Base-by-base conservation (phyloP, 2,888 invertebrate genomes). In the Dolichopus griseipennis region DNA sequence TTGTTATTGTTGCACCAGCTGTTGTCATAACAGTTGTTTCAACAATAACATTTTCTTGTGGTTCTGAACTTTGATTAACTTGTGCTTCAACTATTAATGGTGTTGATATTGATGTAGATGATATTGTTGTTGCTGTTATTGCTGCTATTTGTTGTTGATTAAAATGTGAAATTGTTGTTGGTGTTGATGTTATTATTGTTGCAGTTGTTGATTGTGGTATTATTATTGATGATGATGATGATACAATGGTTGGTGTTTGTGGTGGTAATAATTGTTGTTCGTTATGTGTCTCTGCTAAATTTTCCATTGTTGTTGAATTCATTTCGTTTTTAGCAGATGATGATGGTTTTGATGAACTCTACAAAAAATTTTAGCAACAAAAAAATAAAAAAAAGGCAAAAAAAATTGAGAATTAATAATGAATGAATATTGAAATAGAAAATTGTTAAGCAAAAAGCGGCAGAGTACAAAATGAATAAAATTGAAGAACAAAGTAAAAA, bases 231-330 rank as follows among this genome's bases (percentile, higher is more conserved):
- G n/a, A n/a, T n/a, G n/a, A 33, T 41, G 72, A 70, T 43, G 72
- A 68, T 66, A 69, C 21, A 5, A 71, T 65, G 18, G 72, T 66
- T 64, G 73, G 70, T 62, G 73, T 71, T 62, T 73, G 70, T 66
- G 75, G 72, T 69, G 74, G 74, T 37, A 73, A 69, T 27, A 72
- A 70, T 66, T 67, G 69, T 74, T 70, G 68, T 27, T 74, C 75
- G 68, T 73, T 73, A 72, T 75, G 75, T 67, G 76, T 70, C 68
- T 74, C 75, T 4, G 74, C 74, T 75, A 75, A 69, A 68, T 75
- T 76, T 68, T 76, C 77, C 73, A 76, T 74, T 67, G 74, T 73
- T 70, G 76, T 75, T 43, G 76, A 76, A 72, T 75, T 75, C 67
- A 75, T 71, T 67, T 76, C 76, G 64, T 69, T 72, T 73, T 73